Base-by-base conservation (phyloP, 2,113 vertebrate species). In the Albula glossodonta region DNA sequence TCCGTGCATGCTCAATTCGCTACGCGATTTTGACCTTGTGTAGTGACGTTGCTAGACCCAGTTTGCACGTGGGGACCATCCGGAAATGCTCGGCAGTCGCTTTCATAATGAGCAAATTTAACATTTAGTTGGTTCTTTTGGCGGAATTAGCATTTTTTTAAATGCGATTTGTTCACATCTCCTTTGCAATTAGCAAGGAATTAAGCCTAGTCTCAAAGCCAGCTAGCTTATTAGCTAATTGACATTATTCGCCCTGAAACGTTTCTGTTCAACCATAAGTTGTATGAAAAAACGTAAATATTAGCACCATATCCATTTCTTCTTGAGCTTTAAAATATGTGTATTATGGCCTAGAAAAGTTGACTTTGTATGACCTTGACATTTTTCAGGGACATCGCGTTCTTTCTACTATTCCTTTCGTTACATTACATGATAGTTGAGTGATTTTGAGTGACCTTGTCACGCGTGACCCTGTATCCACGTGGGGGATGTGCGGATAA, bases 11-110 rank as follows among this genome's bases (percentile, higher is more conserved):
- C 90, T 88, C 88, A 86, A 78, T 49, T 2, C 41, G 79, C 63
- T 49, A 56, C 52, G 83, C 83, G 82, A 74, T 41, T 92, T 90
- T 96, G 95, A 96, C 96, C 96, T 96, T 96, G 96, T 95, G 17
- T 66, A 19, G 22, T 66, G 94, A 93, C 90, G 63, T n/a, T 41
- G 50, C n/a, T 66, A 66, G 86, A 80, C 82, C 83, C 17, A 6
- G 63, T 70, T 70, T 60, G n/a, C 79, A 83, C 83, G 83, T 84
- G 52, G 25, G 82, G 19, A 31, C 31, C 2, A 74, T 74, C 70
- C 70, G 70, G 81, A 56, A 82, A 50, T 12, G 25, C 50, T 15
- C 15, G 50, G 41, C 9, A 50, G 41, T 22, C 78, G 41, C 13
- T 80, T 49, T 80, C 49, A 31, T 74, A 74, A 74, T 74, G 70